These are phyloP conservation scores for Microplitis demolitor DNA, from an alignment of 1,140 invertebrate genomes.

Conservation along the genomic window DNA sequence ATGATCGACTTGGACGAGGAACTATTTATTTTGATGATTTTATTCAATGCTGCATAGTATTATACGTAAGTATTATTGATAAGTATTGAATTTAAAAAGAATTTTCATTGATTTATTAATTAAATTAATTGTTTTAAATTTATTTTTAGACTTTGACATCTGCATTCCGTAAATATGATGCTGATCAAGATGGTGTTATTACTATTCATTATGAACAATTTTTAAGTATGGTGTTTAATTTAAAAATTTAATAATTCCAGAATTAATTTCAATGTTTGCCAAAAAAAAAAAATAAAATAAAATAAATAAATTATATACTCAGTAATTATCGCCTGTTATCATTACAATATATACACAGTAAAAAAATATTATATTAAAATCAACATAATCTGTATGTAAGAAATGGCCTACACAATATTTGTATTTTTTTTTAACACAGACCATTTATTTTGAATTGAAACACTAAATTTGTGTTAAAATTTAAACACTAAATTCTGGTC, in stretches of 20 bases:
- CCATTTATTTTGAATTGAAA: no score
- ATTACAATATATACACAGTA: not conserved
- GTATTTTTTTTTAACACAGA: no score
- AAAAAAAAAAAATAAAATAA: not conserved
- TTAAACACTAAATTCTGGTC: no score
- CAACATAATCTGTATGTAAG: no score
- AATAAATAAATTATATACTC: no score
- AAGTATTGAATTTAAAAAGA: no score
- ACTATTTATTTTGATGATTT: slow-evolving; percentile 98
- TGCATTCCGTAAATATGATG: slow-evolving; percentile 88
- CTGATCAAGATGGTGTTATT: slow-evolving; percentile 93
- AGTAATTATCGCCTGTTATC: not conserved
- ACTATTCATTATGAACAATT: slow-evolving; percentile 98
- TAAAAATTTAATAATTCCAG: slow-evolving; percentile 74
- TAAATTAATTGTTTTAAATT: no score
- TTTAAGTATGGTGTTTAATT: slow-evolving; percentile 90
- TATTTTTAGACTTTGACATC: slow-evolving; percentile 79
- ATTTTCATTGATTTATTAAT: no score
- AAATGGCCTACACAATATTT: no score
- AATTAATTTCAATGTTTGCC: not conserved
- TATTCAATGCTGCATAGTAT: slow-evolving; percentile 92
- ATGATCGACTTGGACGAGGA: slow-evolving; percentile 89
- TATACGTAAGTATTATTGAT: slow-evolving; percentile 78
- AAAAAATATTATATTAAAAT: not conserved
- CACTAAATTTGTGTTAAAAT: no score